Conservation (phyloP, 2,113 vertebrate genomes). For the Nothocercus julius region DNA sequence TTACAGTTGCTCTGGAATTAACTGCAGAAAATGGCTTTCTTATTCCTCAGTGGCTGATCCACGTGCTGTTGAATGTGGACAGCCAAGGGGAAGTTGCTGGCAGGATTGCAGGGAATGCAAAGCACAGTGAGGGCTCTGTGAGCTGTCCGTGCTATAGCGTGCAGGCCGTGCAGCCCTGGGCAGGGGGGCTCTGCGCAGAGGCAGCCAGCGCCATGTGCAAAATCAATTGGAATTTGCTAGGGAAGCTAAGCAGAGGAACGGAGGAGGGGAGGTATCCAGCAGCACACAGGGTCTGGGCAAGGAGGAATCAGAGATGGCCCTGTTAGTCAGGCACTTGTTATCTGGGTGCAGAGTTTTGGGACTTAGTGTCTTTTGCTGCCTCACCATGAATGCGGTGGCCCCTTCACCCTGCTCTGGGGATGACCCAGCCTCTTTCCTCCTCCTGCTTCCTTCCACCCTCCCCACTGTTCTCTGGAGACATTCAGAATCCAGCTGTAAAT, state of each 20-base stretch:
- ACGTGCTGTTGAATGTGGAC: accelerated
- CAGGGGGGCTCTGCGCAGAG: background rate
- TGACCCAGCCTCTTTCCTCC: background rate
- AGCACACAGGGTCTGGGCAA: background rate
- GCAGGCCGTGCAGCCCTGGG: background rate
- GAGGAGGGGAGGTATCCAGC: background rate
- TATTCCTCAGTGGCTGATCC: background rate
- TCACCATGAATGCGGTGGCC: background rate
- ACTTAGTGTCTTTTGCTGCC: background rate
- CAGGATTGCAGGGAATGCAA: background rate
- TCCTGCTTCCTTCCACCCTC: background rate
- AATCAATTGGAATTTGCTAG: background rate
- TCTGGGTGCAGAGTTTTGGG: background rate
- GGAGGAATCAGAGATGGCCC: background rate
- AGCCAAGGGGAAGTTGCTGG: background rate
- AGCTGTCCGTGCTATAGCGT: accelerated
- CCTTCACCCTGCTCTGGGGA: accelerated
- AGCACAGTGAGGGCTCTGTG: background rate
- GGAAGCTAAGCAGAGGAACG: background rate
- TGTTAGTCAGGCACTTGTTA: background rate
- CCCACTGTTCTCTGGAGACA: accelerated
- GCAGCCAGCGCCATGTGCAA: background rate
- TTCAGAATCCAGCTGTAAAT: background rate
- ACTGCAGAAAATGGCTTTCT: background rate
- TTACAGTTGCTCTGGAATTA: background rate